phyloP scores from a whole-genome alignment of 2,113 vertebrate genomes.

The Cathartes aura region DNA sequence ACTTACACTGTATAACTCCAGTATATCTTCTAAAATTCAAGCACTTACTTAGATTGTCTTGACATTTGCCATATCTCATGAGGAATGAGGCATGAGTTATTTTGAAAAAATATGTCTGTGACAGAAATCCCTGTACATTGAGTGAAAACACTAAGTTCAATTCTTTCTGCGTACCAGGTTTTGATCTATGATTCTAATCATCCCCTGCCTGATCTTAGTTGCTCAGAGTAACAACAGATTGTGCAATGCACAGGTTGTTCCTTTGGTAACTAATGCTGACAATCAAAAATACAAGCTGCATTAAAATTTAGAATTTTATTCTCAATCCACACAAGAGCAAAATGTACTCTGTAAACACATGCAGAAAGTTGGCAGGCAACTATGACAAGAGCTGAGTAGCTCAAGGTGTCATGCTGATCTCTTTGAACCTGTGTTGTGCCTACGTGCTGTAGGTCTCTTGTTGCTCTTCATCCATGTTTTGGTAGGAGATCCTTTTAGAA shows the following conservation, averaged over 20 bases:
- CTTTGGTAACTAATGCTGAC: not conserved
- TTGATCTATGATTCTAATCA: slow-evolving; percentile 9
- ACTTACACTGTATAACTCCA: not conserved
- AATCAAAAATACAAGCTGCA: not conserved
- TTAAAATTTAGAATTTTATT: not conserved
- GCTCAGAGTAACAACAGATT: not conserved
- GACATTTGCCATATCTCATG: not conserved
- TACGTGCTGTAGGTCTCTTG: not conserved
- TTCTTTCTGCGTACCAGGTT: not conserved
- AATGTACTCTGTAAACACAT: not conserved
- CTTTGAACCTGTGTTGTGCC: not conserved
- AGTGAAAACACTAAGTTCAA: not conserved
- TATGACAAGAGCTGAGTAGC: not conserved
- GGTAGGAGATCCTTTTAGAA: not conserved
- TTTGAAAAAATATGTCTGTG: not conserved
- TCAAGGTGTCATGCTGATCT: not conserved
- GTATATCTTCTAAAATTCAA: not conserved
- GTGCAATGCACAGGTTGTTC: not conserved
- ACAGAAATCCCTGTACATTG: not conserved
- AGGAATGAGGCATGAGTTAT: not conserved
- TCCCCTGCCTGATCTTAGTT: not conserved
- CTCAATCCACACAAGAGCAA: not conserved
- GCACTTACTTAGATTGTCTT: not conserved
- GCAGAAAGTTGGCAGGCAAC: not conserved
- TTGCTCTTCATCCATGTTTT: not conserved